Evolutionary conservation across 2,888 invertebrate species (phyloP), one percentile per base, ranked within the genome.

Genomic region (Hybos culiciformis): DNA sequence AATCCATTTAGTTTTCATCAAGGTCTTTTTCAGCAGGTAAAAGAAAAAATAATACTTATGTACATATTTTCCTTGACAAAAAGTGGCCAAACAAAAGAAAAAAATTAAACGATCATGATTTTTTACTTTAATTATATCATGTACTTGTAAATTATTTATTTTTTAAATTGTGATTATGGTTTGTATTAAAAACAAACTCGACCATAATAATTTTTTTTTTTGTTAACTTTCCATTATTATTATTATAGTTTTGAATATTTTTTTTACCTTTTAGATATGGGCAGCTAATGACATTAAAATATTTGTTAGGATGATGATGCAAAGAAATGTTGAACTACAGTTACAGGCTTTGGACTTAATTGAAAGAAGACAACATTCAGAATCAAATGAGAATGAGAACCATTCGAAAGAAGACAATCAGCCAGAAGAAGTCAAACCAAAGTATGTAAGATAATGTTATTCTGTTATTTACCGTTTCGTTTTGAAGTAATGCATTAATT

Each of bases 251-350:
- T 14, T 4, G 18, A 5, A 5, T 14, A 15, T 40, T 26, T 9
- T 9, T 42, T 20, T 8, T 12, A 19, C 26, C 4, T 20, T 40
- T 19, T 17, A 63, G 71, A 85, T 93, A 46, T 86, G 91, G 85
- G 91, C 93, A 0, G 91, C 91, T 1, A 91, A 92, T 58, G 90
- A 93, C 63, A 85, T 81, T 54, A 78, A 81, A 50, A 83, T 91
- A 65, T 93, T 93, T 60, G 81, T 83, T 44, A 77, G 83, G 48
- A 84, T 93, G 80, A 93, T 93, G 93, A 83, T 82, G 7, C 86
- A 90, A 60, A 82, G 87, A 56, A 93, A 93, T 63, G 78, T 92
- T 19, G 91, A 92, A 58, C 70, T 93, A 26, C 93, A 93, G 60
- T 67, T 93, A 47, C 83, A 93, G 71, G 87, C 88, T 1, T 63